Evolutionary conservation across 2,888 invertebrate species (phyloP), one percentile per base, ranked within the genome.

Genomic region (Pycnomerus fuliginosus): DNA sequence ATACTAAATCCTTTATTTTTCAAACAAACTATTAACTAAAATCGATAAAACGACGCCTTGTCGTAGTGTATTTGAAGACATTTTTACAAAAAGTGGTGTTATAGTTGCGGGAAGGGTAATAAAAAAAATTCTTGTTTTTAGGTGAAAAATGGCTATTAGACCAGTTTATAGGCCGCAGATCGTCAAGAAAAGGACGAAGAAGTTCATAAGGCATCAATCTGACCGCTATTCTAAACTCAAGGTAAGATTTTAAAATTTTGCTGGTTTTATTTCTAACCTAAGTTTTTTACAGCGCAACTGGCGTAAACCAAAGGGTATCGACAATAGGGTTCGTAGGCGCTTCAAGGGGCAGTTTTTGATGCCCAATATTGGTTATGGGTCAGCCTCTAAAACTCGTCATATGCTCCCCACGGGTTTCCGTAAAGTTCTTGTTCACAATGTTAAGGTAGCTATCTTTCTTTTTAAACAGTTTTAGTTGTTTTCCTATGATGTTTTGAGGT

Each of bases 291-390:
- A 92, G 91, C 82, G 89, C 60, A 95, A 91, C 84, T 99, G 99
- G 99, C 87, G 99, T 72, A 99, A 97, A 79, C 99, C 99, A 12
- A 97, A 97, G 79, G 99, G 99, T 93, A 99, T 99, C 76, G 99
- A 99, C 79, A 99, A 99, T 85, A 85, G 98, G 76, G 98, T 99
- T 32, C 87, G 99, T 61, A 87, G 99, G 72, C 85, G 97, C 62
- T 99, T 99, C 81, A 99, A 99, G 88, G 99, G 99, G 16, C 97
- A 97, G 72, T 94, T 88, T 71, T 78, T 92, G 79, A 99, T 99
- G 99, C 99, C 99, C 55, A 96, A 87, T 72, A 96, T 99, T 73
- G 99, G 99, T 83, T 99, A 97, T 72, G 98, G 99, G 58, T 93
- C 94, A 62, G 90, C 89, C 74, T 87, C 89, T 71, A 90, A 88